These are phyloP conservation scores for Orius laevigatus DNA, from an alignment of 1,140 invertebrate species.

Conservation along the genomic window DNA sequence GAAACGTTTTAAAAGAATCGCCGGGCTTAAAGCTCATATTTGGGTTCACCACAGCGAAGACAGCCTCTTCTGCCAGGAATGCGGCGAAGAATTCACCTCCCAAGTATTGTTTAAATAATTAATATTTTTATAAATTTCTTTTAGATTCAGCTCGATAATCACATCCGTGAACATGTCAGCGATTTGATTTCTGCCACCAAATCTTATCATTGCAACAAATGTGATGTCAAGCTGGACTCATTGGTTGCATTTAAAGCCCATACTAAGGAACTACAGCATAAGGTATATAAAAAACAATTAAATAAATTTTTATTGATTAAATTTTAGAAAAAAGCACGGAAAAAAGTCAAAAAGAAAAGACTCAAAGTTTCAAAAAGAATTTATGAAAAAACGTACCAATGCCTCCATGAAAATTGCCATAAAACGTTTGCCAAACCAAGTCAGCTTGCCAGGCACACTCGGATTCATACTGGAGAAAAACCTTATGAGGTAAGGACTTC, in stretches of 20 bases:
- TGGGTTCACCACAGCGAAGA: constrained; percentile 51
- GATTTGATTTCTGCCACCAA: constrained; percentile 23
- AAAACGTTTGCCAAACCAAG: constrained; percentile 41
- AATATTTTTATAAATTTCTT: constrained; percentile 11
- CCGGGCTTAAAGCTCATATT: constrained; percentile 54
- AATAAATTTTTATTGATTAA: neutral
- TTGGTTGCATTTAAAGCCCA: constrained; percentile 29
- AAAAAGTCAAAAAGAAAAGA: constrained; percentile 16
- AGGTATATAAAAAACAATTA: constrained; percentile 23
- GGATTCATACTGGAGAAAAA: constrained; percentile 47
- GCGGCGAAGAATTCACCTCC: constrained; percentile 47
- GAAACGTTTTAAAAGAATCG: constrained; percentile 43
- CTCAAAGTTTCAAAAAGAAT: constrained; percentile 17
- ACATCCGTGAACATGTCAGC: constrained; percentile 32
- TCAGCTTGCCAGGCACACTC: constrained; percentile 37
- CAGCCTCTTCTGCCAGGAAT: constrained; percentile 46
- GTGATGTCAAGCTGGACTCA: constrained; percentile 26
- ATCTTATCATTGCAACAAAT: constrained; percentile 28
- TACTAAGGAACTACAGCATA: constrained; percentile 33
- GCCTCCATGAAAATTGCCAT: constrained; percentile 29
- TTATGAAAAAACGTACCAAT: constrained; percentile 10
- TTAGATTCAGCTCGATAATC: constrained; percentile 34
- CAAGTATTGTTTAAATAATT: constrained; percentile 34
- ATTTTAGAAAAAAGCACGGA: neutral
- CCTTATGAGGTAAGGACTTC: constrained; percentile 39